Conservation (phyloP, 2,888 invertebrate species). For the Agriopis marginaria region DNA sequence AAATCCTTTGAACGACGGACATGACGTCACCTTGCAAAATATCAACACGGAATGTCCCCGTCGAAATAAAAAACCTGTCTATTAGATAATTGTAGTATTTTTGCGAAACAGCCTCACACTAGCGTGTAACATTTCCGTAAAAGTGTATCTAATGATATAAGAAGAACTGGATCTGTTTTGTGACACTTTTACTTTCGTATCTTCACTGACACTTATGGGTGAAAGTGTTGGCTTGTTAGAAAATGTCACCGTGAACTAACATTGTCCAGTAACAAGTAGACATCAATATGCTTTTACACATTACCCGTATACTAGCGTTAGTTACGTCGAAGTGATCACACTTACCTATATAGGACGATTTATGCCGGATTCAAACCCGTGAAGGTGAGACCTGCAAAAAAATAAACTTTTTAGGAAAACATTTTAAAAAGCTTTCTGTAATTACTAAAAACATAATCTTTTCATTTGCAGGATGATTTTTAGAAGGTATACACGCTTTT, state of each 20-base stretch:
- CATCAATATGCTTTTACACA: background rate
- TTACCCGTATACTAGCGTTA: background rate
- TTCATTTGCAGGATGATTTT: too few species aligned
- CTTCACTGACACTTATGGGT: constrained; percentile 44
- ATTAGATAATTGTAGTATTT: constrained; percentile 41
- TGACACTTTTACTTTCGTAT: constrained; percentile 69
- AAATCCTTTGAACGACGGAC: background rate
- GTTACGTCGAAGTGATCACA: too few species aligned
- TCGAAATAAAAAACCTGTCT: constrained; percentile 29
- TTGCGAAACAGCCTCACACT: constrained; percentile 38
- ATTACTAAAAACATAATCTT: too few species aligned
- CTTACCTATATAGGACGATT: too few species aligned
- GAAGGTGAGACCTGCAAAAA: too few species aligned
- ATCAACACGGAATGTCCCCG: constrained; percentile 25
- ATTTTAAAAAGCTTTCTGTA: too few species aligned
- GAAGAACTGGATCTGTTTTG: constrained; percentile 59
- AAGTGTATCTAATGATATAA: constrained; percentile 42
- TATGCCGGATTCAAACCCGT: too few species aligned
- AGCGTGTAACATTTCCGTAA: constrained; percentile 37
- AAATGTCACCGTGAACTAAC: constrained; percentile 29
- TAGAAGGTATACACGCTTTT: too few species aligned
- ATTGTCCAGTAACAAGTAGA: constrained; percentile 6
- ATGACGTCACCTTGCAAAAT: constrained; percentile 18
- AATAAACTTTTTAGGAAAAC: too few species aligned
- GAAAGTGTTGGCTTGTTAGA: constrained; percentile 49